Evolutionary conservation across 1,140 invertebrate species (phyloP).

Genomic region (Ephestia elutella): DNA sequence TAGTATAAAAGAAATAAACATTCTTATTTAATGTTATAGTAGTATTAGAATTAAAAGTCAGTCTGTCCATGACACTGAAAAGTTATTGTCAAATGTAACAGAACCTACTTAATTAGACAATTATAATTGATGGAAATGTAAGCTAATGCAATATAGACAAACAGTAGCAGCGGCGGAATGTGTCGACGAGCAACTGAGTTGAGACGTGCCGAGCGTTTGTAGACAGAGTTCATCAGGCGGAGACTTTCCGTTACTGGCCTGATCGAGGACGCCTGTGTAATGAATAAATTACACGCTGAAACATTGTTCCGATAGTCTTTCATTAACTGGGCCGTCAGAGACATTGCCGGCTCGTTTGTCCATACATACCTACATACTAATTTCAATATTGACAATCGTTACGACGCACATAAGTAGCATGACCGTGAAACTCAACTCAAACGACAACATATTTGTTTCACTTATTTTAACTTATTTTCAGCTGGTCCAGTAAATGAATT

Average conservation of each 20-base stretch:
- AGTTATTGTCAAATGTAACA: too few species aligned
- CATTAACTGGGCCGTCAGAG: conserved; percentile 56
- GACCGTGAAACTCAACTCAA: conserved; percentile 43
- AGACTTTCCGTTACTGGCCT: conserved; percentile 61
- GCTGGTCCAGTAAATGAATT: too few species aligned
- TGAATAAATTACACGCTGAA: conserved; percentile 74
- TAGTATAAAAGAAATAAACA: too few species aligned
- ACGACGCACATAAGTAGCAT: conserved; percentile 34
- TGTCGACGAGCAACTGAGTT: neutral
- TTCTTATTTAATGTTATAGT: too few species aligned
- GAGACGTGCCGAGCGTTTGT: neutral
- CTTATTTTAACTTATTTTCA: conserved; percentile 26
- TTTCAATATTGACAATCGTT: conserved; percentile 63
- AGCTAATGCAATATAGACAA: too few species aligned
- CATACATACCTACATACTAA: conserved; percentile 32
- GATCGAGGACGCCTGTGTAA: conserved; percentile 69
- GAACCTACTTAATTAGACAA: too few species aligned
- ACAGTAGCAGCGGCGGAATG: neutral
- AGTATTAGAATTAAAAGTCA: too few species aligned
- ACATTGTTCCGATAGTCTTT: conserved; percentile 65
- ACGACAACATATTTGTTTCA: conserved; percentile 35
- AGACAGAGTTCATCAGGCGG: conserved; percentile 49
- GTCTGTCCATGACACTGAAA: too few species aligned
- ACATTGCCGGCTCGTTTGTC: conserved; percentile 37
- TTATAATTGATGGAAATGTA: too few species aligned